These are phyloP conservation scores for Nothoprocta perdicaria DNA, from an alignment of 2,113 vertebrate species.

Conservation along the genomic window DNA sequence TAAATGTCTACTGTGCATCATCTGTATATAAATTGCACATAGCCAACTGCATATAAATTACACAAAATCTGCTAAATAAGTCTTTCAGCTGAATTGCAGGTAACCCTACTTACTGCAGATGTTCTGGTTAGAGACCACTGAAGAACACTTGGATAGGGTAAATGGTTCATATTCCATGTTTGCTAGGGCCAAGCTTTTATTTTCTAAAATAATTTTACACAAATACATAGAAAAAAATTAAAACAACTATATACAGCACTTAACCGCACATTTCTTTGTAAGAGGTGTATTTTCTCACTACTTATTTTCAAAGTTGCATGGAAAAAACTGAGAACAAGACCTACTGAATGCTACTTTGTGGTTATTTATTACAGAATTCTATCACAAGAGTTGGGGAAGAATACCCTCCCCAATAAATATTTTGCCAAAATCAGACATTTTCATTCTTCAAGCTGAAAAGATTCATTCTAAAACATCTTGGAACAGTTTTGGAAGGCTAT, in stretches of 20 bases:
- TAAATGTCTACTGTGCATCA: constrained; percentile 33
- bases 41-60: constrained; percentile 13
- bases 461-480: background rate
- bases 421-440: background rate
- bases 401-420: background rate
- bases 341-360: background rate
- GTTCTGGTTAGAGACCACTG: background rate
- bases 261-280: background rate
- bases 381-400: accelerated
- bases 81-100: constrained; percentile 8
- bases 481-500: background rate
- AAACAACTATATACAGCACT: background rate
- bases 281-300: background rate
- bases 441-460: background rate
- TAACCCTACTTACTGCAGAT: background rate
- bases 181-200: background rate
- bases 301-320: background rate
- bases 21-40: constrained; percentile 38
- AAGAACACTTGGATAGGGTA: background rate
- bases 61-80: background rate
- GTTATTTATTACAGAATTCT: background rate
- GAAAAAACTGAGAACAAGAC: background rate
- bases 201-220: background rate
- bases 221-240: background rate
- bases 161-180: background rate